Conservation (phyloP, 2,797 vertebrate genomes). For the Phrynocephalus forsythii region DNA sequence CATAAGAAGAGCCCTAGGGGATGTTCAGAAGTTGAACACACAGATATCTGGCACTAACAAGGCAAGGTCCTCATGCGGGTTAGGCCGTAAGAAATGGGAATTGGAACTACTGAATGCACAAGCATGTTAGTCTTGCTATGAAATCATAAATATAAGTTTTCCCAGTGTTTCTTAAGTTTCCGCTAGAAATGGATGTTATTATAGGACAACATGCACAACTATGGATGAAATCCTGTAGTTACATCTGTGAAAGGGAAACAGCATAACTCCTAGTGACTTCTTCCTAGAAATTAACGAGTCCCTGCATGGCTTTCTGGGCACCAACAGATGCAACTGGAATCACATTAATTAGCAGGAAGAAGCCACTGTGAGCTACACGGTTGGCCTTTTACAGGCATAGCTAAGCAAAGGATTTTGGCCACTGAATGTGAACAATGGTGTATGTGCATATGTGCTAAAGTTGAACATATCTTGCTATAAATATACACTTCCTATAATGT, state of each 20-base stretch:
- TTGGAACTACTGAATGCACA: accelerated
- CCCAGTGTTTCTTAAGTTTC: not conserved
- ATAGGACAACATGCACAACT: too few relatives aligned
- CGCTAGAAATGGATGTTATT: not conserved
- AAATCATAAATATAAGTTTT: not conserved
- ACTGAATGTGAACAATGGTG: not conserved
- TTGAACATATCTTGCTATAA: not conserved
- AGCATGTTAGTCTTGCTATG: not conserved
- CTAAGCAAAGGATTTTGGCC: too few relatives aligned
- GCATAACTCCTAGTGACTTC: too few relatives aligned
- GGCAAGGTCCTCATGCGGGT: not conserved
- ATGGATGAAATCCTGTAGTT: not conserved
- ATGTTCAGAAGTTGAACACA: not conserved
- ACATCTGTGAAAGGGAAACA: not conserved
- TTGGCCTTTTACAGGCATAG: too few relatives aligned
- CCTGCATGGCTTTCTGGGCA: too few relatives aligned
- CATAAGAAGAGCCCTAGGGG: not conserved
- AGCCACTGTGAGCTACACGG: too few relatives aligned
- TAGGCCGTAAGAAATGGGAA: not conserved
- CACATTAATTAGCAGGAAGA: too few relatives aligned
- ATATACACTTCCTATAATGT: not conserved
- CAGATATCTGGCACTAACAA: not conserved
- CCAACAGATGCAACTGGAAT: too few relatives aligned
- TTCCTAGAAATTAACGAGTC: too few relatives aligned
- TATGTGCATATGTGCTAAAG: not conserved